Evolutionary conservation across 2,797 vertebrate species (phyloP), one percentile per base, ranked within the genome.

Genomic region (Darevskia mixta): DNA sequence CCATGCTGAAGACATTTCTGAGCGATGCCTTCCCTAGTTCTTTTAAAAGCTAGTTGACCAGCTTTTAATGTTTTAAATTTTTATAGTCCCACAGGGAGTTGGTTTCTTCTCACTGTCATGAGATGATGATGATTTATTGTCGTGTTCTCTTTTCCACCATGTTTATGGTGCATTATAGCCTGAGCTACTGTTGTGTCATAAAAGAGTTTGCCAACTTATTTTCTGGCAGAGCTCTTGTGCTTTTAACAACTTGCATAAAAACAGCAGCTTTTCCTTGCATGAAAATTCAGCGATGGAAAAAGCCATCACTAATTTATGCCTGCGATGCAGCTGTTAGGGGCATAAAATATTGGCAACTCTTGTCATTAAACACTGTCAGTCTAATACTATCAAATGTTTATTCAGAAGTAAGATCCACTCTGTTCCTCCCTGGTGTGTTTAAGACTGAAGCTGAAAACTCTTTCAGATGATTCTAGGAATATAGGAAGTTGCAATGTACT

Each of bases 171-270:
- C 11, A 78, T 78, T 78, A 49, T 78, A 29, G 4, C 32, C 45
- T 38, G 35, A 82, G 32, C 55, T 75, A 43, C 29, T 73, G 66
- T 73, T 41, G 78, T 41, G 32, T 38, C 49, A 87, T n/a, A 80
- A 10, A 7, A 35, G 58, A 64, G 20, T 64, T 64, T 80, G 55
- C 20, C 55, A 11, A 1, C 27, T 38, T 80, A 18, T 55, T 35
- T 73, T 25, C 35, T 72, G 35, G 69, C 72, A 85, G 72, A 43
- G 8, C 17, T 80, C 69, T 61, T 72, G 27, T 41, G 11, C 13
- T 81, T 87, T 82, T 82, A 81, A 87, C 32, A 73, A 55, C 5
- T 18, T 81, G 49, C 17, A n/a, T 38, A 66, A 78, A 80, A 58
- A 18, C n/a, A 80, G 13, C 8, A 66, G 43, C 29, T 55, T 86